A percentile compares a stretch with the other conserved stretches of the same genome.
These are phyloP conservation scores for Thumatha senex DNA, from an alignment of 2,888 invertebrate species.

Conservation along the genomic window DNA sequence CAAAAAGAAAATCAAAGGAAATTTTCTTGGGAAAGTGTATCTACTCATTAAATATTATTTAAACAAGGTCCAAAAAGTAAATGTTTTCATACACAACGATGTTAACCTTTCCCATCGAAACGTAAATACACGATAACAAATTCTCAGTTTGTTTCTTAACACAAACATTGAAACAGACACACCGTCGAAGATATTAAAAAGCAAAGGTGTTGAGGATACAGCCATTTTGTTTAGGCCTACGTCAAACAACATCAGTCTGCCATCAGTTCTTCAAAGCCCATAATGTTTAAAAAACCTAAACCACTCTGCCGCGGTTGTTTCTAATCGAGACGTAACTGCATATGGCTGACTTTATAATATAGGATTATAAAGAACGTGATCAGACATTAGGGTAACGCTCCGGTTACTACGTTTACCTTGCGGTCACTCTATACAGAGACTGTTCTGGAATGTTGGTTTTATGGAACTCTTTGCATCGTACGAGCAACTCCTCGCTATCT, in stretches of 20 bases:
- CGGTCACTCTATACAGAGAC: too few species aligned
- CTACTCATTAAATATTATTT: conserved; percentile 15
- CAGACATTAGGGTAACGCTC: too few species aligned
- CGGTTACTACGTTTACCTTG: neutral
- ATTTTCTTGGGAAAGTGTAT: conserved; percentile 2
- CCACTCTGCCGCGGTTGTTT: conserved; percentile 62
- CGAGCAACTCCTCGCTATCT: too few species aligned
- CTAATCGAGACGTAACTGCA: conserved; percentile 31
- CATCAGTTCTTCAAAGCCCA: conserved; percentile 65
- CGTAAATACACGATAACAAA: conserved; percentile 53
- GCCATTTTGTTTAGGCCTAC: conserved; percentile 66
- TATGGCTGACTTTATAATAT: conserved; percentile 26
- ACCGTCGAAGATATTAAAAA: conserved; percentile 68
- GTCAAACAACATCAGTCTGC: conserved; percentile 61
- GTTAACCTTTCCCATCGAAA: conserved; percentile 42
- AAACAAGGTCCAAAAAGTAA: conserved; percentile 23
- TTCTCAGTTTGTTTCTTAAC: conserved; percentile 59
- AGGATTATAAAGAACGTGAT: neutral
- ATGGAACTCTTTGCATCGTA: too few species aligned
- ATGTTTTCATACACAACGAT: conserved; percentile 28
- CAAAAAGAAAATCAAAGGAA: conserved; percentile 2
- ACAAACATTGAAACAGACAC: conserved; percentile 53
- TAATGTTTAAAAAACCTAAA: conserved; percentile 59
- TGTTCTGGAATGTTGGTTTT: too few species aligned
- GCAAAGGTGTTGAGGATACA: conserved; percentile 69